Evolutionary conservation across 37 sponge, comb jelly and placozoan species (phyloP).

Genomic region (Hormiphora californensis): DNA sequence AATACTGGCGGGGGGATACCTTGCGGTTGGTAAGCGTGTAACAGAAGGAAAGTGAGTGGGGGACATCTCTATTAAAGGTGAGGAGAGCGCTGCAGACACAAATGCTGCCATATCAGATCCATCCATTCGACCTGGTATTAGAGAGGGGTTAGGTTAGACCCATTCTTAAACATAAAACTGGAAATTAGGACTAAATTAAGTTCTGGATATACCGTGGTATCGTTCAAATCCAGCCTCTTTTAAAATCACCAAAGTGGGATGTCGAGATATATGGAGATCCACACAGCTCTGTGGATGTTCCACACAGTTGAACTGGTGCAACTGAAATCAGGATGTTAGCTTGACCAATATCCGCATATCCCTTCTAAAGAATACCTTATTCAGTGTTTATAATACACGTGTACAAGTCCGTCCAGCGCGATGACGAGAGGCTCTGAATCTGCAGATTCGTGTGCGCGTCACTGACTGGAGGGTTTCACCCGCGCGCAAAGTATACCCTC

Average conservation of each 20-base stretch:
- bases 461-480: too few species aligned
- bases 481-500: too few species aligned
- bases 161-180: background rate
- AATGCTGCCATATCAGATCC: conserved; percentile 37
- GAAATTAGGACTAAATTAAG: background rate
- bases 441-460: too few species aligned
- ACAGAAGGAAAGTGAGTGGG: background rate
- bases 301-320: background rate
- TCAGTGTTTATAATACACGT: too few species aligned
- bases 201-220: conserved; percentile 45
- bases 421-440: too few species aligned
- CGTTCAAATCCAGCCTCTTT: conserved; percentile 57
- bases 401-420: too few species aligned
- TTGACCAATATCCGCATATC: too few species aligned
- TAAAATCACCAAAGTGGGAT: conserved; percentile 21
- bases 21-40: too few species aligned
- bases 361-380: too few species aligned
- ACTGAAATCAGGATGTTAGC: too few species aligned
- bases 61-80: conserved; percentile 14
- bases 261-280: background rate
- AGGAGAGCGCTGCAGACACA: background rate
- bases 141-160: background rate
- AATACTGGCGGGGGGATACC: too few species aligned
- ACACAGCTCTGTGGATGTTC: background rate
- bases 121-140: background rate